phyloP scores from a whole-genome alignment of 2,888 invertebrate genomes.

The Caprella mutica region DNA sequence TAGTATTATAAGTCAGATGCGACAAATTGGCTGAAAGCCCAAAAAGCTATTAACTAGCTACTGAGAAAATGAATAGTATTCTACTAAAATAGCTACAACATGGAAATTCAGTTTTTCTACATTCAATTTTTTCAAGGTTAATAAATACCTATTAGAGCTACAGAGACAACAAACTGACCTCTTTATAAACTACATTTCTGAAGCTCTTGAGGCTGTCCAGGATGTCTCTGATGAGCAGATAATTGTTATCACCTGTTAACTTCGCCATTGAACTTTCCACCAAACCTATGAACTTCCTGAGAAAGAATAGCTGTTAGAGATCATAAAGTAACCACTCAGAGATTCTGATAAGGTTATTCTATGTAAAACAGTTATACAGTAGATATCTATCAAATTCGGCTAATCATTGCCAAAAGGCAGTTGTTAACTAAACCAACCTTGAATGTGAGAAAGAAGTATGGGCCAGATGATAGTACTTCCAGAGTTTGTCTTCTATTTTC shows the following conservation, averaged over 20 bases:
- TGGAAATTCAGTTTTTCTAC: too few species aligned
- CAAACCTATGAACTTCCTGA: constrained; percentile 18
- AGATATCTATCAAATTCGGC: not conserved
- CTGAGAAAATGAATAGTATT: too few species aligned
- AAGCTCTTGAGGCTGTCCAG: constrained; percentile 26
- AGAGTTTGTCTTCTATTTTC: constrained; percentile 27
- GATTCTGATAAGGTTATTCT: too few species aligned
- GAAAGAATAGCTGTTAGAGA: not conserved
- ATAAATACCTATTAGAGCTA: too few species aligned
- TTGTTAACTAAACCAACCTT: constrained; percentile 1
- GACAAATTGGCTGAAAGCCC: too few species aligned
- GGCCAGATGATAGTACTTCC: constrained; percentile 27
- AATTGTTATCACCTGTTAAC: constrained; percentile 19
- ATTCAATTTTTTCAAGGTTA: too few species aligned
- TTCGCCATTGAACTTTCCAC: constrained; percentile 12
- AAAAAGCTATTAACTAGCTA: too few species aligned
- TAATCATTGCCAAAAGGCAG: not conserved
- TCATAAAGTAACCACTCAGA: too few species aligned
- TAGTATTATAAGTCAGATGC: too few species aligned
- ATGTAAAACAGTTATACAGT: not conserved
- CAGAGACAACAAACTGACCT: not conserved
- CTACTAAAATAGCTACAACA: too few species aligned
- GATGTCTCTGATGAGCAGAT: constrained; percentile 26
- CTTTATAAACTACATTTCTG: constrained; percentile 16
- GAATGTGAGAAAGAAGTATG: constrained; percentile 24